These are phyloP conservation scores for Drosophila maculinotata DNA, from an alignment of 2,888 invertebrate genomes.

Conservation along the genomic window DNA sequence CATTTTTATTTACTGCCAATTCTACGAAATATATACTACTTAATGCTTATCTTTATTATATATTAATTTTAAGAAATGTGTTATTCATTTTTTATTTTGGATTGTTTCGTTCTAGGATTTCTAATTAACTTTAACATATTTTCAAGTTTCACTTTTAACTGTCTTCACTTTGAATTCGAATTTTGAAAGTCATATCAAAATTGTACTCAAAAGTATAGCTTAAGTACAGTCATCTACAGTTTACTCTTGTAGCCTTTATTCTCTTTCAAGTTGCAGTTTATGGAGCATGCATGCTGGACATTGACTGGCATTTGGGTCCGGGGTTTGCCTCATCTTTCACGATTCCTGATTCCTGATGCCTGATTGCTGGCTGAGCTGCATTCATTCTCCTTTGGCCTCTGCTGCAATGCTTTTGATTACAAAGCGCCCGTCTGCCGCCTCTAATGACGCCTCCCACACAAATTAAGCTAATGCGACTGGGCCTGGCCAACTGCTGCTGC, in stretches of 20 bases:
- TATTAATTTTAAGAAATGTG: neutral
- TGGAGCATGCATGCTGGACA: slow-evolving; percentile 4
- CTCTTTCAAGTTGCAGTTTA: slow-evolving; percentile 1
- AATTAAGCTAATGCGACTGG: slow-evolving; percentile 75
- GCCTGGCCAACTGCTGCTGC: slow-evolving; percentile 30
- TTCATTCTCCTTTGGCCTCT: slow-evolving; percentile 22
- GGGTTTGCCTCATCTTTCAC: slow-evolving; percentile 52
- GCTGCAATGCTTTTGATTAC: slow-evolving; percentile 58
- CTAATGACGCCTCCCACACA: slow-evolving; percentile 75
- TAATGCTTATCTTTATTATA: slow-evolving; percentile 1
- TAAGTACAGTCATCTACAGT: neutral
- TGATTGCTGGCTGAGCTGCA: slow-evolving; percentile 42
- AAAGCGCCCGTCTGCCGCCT: slow-evolving; percentile 43
- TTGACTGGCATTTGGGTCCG: slow-evolving; percentile 30
- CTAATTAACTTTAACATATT: too few relatives aligned
- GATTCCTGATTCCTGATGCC: slow-evolving; percentile 50
- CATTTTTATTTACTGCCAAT: slow-evolving; percentile 15
- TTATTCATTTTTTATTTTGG: too few relatives aligned
- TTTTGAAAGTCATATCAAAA: neutral
- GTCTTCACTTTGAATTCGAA: neutral
- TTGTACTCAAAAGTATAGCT: neutral
- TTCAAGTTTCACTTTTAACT: neutral
- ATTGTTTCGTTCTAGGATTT: too few relatives aligned
- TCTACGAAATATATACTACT: too few relatives aligned
- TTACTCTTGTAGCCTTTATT: slow-evolving; percentile 2